Evolutionary conservation across 1,140 invertebrate genomes (phyloP), one percentile per base, ranked within the genome.

Genomic region (Andrena cerasifolii): DNA sequence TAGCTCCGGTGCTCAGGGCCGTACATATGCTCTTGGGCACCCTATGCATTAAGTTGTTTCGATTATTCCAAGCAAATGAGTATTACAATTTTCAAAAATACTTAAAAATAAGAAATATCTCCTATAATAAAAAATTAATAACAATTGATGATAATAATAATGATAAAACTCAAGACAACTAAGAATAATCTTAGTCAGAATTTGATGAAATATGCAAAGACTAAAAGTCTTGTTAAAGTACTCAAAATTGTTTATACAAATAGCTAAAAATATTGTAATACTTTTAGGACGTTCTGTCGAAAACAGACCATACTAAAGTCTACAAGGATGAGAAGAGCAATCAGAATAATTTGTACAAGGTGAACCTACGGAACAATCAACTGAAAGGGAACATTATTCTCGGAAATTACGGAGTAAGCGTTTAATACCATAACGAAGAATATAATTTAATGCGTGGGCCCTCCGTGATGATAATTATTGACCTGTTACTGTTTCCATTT

Each of bases 321-420:
- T 79, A 84, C 62, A 89, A 88, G 65, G 91, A 90, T 54, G 91
- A 92, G 12, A 89, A 92, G 86, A 89, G 84, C 67, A 89, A 90
- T 88, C 85, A 89, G 59, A 89, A 93, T 45, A 94, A 94, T 61
- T 91, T 96, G 1, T 95, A 95, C 31, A 96, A 94, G 83, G 94
- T 97, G 6, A 96, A 96, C 90, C 92, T 97, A 53, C 93, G 96
- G 71, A 95, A 95, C 78, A 97, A 96, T 90, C 94, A 95, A 80
- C 90, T 97, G 7, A 96, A 96, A 90, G 96, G 96, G 80, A 96
- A 95, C 90, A 97, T 97, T 68, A 95, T 97, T 79, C 94, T 97
- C 40, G 96, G 96, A 76, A 97, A 97, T 90, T 97, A 97, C 90
- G 96, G 96, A 85, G 96, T 97, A 94, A 95, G 93, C 93, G 53